Percentiles rank a stretch among this genome's conserved stretches.
Conservation (phyloP, 2,113 vertebrate genomes). For the Sardina pilchardus region DNA sequence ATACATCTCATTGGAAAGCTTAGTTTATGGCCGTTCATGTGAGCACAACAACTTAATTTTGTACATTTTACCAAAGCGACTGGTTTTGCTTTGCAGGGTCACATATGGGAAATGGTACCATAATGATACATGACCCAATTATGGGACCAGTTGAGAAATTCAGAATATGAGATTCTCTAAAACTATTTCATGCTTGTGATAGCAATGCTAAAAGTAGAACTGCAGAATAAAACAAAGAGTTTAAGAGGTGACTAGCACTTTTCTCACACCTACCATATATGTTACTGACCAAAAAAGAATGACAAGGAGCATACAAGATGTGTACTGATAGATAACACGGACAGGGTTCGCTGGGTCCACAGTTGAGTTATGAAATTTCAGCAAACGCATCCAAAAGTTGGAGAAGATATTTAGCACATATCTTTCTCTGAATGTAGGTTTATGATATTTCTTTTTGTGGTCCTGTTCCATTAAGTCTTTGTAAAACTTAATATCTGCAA, state of each 20-base stretch:
- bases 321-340: constrained; percentile 37
- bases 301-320: constrained; percentile 32
- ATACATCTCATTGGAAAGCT: no score
- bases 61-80: no score
- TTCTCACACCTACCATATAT: constrained; percentile 37
- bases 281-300: constrained; percentile 34
- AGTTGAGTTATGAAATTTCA: constrained; percentile 32
- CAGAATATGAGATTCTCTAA: no score
- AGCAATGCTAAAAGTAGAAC: background rate
- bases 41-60: no score
- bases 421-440: background rate
- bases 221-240: no score
- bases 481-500: constrained; percentile 29
- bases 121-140: no score
- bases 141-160: no score
- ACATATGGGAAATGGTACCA: no score
- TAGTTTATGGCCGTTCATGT: no score
- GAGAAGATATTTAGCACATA: background rate
- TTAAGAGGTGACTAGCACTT: background rate
- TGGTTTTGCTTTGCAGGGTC: no score
- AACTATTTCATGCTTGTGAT: no score
- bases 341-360: constrained; percentile 30
- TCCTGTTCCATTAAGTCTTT: constrained; percentile 20
- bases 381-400: background rate
- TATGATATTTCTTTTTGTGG: background rate